phyloP scores from a whole-genome alignment of 2,888 invertebrate genomes.

The Malthinus seriepunctatus region DNA sequence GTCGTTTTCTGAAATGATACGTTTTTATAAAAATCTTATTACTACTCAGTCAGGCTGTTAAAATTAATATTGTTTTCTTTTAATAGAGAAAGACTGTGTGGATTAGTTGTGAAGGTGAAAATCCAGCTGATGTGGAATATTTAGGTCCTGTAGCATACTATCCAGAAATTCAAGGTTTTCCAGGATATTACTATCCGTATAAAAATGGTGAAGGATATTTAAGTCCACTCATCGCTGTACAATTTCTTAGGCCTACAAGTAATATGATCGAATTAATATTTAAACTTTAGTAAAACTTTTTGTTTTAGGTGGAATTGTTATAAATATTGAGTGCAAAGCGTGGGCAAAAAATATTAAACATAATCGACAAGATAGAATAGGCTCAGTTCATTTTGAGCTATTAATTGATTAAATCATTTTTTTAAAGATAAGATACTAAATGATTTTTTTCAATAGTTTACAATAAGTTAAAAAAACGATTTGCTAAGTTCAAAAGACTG shows the following conservation, averaged over 20 bases:
- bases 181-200: constrained; percentile 89
- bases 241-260: constrained; percentile 82
- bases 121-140: constrained; percentile 89
- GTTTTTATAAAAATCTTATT: no score
- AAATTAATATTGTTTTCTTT: constrained; percentile 20
- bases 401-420: constrained; percentile 52
- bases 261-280: constrained; percentile 42
- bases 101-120: constrained; percentile 93
- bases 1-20: no score
- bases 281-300: neutral
- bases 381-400: constrained; percentile 70
- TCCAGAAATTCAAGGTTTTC: constrained; percentile 77
- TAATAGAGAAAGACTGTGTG: constrained; percentile 80
- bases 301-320: constrained; percentile 59
- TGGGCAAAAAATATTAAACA: constrained; percentile 67
- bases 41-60: neutral
- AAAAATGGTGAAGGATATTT: constrained; percentile 85
- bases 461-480: no score
- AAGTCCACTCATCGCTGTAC: constrained; percentile 85
- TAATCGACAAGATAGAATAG: constrained; percentile 63
- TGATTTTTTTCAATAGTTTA: no score
- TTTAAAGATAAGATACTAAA: no score
- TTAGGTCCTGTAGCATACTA: constrained; percentile 83
- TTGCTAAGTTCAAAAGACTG: no score
- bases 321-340: constrained; percentile 67